phyloP scores from a whole-genome alignment of 2,888 invertebrate species.

The Xestia sexstrigata region DNA sequence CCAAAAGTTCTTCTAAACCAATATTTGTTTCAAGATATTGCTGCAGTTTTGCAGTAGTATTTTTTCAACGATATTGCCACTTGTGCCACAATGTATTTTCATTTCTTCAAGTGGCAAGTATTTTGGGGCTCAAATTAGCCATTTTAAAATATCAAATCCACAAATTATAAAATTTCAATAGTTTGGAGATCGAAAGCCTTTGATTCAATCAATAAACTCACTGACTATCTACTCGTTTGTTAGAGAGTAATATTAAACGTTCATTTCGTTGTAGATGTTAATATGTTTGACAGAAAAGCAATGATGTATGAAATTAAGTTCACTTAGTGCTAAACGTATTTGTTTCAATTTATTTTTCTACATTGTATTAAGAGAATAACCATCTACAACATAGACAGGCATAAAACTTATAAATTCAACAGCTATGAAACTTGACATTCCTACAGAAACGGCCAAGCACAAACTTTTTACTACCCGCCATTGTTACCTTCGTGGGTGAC shows the following conservation, averaged over 20 bases:
- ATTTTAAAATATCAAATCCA: constrained; percentile 11
- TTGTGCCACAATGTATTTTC: constrained; percentile 11
- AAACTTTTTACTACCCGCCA: constrained; percentile 28
- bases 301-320: neutral
- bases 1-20: constrained; percentile 21
- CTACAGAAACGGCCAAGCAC: constrained; percentile 5
- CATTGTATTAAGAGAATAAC: neutral
- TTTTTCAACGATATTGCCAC: neutral
- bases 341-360: constrained; percentile 17
- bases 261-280: neutral
- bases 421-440: constrained; percentile 31
- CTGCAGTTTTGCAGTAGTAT: constrained; percentile 9
- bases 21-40: constrained; percentile 27
- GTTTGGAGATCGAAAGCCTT: neutral
- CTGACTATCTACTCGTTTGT: neutral
- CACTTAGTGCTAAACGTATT: neutral
- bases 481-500: constrained; percentile 44
- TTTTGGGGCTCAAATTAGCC: neutral
- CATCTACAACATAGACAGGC: too few species aligned
- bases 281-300: neutral
- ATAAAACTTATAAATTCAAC: constrained; percentile 21
- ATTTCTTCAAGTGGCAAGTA: constrained; percentile 35
- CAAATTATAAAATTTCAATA: neutral
- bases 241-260: neutral
- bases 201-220: neutral